phyloP scores from a whole-genome alignment of 2,113 vertebrate species.

The Ancistrus triradiatus region DNA sequence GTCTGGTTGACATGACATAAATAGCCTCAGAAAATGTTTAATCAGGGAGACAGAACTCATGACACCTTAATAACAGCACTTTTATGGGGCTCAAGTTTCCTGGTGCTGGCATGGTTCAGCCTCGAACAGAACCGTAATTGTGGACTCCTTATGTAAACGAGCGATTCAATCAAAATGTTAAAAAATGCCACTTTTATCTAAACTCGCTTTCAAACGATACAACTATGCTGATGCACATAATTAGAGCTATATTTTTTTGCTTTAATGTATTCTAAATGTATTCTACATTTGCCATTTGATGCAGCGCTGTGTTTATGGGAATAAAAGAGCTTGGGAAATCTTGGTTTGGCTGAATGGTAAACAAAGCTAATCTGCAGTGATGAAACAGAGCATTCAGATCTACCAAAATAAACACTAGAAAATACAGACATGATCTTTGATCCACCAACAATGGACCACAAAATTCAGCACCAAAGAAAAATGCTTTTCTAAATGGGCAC shows the following conservation, averaged over 20 bases:
- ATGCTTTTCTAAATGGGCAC: conserved; percentile 15
- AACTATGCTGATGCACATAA: conserved; percentile 44
- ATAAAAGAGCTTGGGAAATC: conserved; percentile 43
- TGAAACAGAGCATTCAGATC: conserved; percentile 42
- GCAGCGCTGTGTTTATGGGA: conserved; percentile 39
- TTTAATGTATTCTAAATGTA: conserved; percentile 38
- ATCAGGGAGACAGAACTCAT: conserved; percentile 46
- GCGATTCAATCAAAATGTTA: conserved; percentile 43
- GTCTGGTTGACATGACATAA: conserved; percentile 46
- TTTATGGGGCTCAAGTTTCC: conserved; percentile 38
- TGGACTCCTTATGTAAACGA: conserved; percentile 44
- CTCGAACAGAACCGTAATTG: conserved; percentile 45
- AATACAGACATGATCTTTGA: conserved; percentile 35
- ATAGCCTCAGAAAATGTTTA: conserved; percentile 40
- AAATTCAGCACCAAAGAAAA: conserved; percentile 26
- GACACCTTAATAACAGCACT: conserved; percentile 47
- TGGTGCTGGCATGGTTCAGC: conserved; percentile 30
- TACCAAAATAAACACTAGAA: conserved; percentile 42
- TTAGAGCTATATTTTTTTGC: conserved; percentile 43
- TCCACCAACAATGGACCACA: conserved; percentile 36
- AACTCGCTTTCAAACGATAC: conserved; percentile 43
- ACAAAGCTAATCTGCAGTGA: conserved; percentile 47
- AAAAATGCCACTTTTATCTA: conserved; percentile 42
- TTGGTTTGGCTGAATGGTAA: conserved; percentile 42
- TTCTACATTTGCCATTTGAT: conserved; percentile 43